phyloP scores from a whole-genome alignment of 2,113 vertebrate genomes.

The Bubalus kerabau region DNA sequence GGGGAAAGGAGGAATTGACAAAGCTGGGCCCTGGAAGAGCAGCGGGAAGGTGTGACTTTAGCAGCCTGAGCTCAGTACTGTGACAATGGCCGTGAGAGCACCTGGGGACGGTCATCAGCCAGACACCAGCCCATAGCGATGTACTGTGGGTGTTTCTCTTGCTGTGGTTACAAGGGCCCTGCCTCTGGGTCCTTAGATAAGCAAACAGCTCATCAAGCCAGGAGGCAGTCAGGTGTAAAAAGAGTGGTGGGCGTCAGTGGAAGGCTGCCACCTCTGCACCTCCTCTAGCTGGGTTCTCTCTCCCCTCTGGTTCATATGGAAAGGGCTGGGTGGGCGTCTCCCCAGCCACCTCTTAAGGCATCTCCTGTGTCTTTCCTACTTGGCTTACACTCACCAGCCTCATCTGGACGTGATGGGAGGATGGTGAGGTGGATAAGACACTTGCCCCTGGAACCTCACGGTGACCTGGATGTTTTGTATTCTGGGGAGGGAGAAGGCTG shows the following conservation, averaged over 20 bases:
- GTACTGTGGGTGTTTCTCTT: background rate
- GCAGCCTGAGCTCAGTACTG: background rate
- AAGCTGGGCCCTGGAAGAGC: background rate
- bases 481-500: background rate
- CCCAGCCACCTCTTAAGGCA: background rate
- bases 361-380: background rate
- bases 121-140: background rate
- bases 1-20: background rate
- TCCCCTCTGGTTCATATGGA: background rate
- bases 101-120: background rate
- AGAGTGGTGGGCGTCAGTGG: background rate
- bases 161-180: conserved; percentile 27
- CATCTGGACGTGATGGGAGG: background rate
- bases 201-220: background rate
- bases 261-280: background rate
- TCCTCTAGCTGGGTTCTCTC: background rate
- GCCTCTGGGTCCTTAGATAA: conserved; percentile 38
- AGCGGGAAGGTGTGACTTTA: background rate
- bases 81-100: background rate
- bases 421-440: background rate
- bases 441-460: background rate
- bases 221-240: background rate
- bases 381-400: background rate
- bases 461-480: background rate
- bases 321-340: background rate